Evolutionary conservation across 2,888 invertebrate species (phyloP), one percentile per base, ranked within the genome.

Genomic region (Drosophila prolongata): DNA sequence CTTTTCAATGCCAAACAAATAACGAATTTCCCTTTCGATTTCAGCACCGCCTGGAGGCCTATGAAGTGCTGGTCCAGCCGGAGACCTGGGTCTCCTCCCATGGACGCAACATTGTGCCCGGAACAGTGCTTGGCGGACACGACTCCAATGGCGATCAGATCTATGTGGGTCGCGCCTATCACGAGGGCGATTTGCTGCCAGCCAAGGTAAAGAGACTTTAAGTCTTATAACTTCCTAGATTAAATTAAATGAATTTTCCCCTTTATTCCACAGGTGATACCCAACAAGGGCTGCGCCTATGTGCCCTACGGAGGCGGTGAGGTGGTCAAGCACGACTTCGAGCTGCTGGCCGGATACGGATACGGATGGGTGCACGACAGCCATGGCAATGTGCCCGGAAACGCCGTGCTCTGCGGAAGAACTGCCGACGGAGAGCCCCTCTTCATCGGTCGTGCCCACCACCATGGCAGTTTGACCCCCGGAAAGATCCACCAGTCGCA

Each of bases 401-500:
- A 93, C 47, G 94, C 95, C 13, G 93, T 95, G 6, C 47, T 91
- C 64, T 91, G 90, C 27, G 91, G 91, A 1, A 86, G 88, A 40
- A 94, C 94, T 2, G 75, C 84, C 16, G 92, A 93, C 1, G 94
- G 94, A 0, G 94, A 94, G 78, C 89, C 92, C 0, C 89, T 95
- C 19, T 94, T 93, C 78, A 93, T 94, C 84, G 94, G 94, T 2
- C 93, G 94, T 55, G 94, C 93, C 2, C 91, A 93, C 76, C 93
- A 94, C 80, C 91, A 93, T 53, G 94, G 94, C 42, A 93, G 94
- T 38, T 89, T 93, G 55, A 94, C 94, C 13, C 93, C 94, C 14
- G 94, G 94, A 71, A 94, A 94, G 91, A 93, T 94, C 14, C 94
- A 94, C 78, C 93, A 93, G 43, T 93, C 93, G 47, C 94, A 94